Conservation (phyloP, 2,113 vertebrate species). For the Tonatia bakeri region DNA sequence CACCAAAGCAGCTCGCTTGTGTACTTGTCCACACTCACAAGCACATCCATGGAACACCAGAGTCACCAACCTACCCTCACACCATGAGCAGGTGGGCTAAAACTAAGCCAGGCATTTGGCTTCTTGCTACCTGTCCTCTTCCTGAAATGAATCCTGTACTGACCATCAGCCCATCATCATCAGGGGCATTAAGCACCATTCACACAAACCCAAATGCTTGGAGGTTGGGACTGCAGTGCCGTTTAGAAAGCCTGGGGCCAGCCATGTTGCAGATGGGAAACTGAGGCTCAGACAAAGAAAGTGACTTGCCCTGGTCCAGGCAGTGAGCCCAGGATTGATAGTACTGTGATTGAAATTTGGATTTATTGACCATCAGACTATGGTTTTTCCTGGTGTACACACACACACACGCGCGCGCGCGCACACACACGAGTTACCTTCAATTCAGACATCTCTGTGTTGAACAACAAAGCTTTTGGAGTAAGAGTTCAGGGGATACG, state of each 20-base stretch:
- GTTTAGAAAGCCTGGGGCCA: not conserved
- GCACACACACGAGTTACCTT: not conserved
- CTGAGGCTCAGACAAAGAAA: conserved; percentile 6
- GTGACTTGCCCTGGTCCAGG: not conserved
- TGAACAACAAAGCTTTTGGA: not conserved
- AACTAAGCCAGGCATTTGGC: not conserved
- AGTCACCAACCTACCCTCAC: not conserved
- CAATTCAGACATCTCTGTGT: not conserved
- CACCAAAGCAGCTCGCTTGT: not conserved
- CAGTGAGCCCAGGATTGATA: not conserved
- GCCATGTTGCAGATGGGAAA: conserved; percentile 14
- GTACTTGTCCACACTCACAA: not conserved
- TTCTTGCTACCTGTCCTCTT: conserved; percentile 8
- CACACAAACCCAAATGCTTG: not conserved
- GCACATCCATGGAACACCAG: not conserved
- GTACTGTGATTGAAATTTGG: not conserved
- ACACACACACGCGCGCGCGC: not conserved
- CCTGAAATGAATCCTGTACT: conserved; percentile 14
- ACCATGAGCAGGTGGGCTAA: not conserved
- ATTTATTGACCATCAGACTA: not conserved
- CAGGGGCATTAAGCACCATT: not conserved
- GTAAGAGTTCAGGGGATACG: not conserved
- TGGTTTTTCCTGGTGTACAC: not conserved
- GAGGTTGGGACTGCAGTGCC: not conserved
- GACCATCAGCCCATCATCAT: not conserved